Base-by-base conservation (phyloP, 37 sponge, comb jelly and placozoan genomes). In the Axinella damicornis region DNA sequence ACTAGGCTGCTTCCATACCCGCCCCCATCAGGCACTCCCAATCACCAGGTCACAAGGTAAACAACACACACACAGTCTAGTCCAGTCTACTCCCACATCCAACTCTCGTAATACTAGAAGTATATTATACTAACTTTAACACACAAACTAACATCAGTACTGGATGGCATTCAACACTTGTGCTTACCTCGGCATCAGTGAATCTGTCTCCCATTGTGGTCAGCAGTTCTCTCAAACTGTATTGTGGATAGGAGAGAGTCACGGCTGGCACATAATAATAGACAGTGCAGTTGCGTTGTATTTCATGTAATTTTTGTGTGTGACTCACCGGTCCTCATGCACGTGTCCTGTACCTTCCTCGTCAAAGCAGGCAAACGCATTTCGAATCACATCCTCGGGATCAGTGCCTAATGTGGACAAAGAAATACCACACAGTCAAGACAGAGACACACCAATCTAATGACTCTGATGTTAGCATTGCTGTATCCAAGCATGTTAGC, bases 311-410 rank as follows among this genome's bases (percentile, higher is more conserved):
- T 9, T 46, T 12, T 4, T 46, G 46, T 46, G 4, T 46, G 6
- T 46, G n/a, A 46, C 57, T 33, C 46, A 94, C 95, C 84, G 87
- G 73, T 98, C 99, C 81, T 98, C 99, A 72, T 96, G 80, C 27
- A 98, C 96, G 32, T 84, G 78, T 0, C 99, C 99, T 36, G 92
- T 88, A 22, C 93, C 97, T 57, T 96, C 99, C 54, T 98, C 99
- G 65, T 98, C 99, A 82, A 98, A 98, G 35, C 95, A 94, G 34
- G 93, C 97, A 88, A 98, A 98, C 6, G 99, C 99, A 87, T 98
- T 98, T 30, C 93, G 81, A 67, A 98, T 98, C 32, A 98, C 99
- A 81, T 98, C 99, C 71, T 98, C 99, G 1, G 99, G 99, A 58
- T 98, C 99, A 80, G 99, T 98, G 27, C 98, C 96, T 96, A 78